Conservation (phyloP, 2,797 vertebrate genomes). For the Synanceia verrucosa region DNA sequence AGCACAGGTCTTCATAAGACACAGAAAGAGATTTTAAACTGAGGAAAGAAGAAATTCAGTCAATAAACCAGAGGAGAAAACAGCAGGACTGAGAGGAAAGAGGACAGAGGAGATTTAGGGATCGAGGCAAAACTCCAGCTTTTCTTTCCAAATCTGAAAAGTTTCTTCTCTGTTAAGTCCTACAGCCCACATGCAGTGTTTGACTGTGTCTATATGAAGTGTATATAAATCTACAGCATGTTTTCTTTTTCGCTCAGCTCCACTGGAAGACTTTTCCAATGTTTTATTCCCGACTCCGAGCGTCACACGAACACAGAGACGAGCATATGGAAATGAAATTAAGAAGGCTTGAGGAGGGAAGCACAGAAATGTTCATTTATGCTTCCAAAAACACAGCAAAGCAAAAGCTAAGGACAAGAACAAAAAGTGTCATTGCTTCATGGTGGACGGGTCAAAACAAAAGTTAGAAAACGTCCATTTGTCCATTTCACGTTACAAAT, state of each 20-base stretch:
- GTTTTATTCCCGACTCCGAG: slow-evolving; percentile 52
- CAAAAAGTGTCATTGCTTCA: too few species aligned
- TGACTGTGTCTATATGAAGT: slow-evolving; percentile 18
- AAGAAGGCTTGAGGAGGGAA: slow-evolving; percentile 21
- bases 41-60: not conserved
- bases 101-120: slow-evolving; percentile 50
- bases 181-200: slow-evolving; percentile 18
- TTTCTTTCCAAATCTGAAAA: slow-evolving; percentile 64
- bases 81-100: slow-evolving; percentile 17
- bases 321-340: slow-evolving; percentile 63
- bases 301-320: slow-evolving; percentile 35
- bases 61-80: not conserved
- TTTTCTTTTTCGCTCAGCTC: slow-evolving; percentile 67
- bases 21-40: too few species aligned
- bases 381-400: not conserved
- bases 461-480: too few species aligned
- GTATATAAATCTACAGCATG: slow-evolving; percentile 53
- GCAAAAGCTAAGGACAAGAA: too few species aligned
- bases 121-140: slow-evolving; percentile 20
- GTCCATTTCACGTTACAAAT: too few species aligned
- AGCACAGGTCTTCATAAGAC: not conserved
- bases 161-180: slow-evolving; percentile 64
- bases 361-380: slow-evolving; percentile 2
- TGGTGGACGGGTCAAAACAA: too few species aligned
- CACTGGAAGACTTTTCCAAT: slow-evolving; percentile 68